Percentiles rank a stretch among this genome's conserved stretches.
phyloP scores from a whole-genome alignment of 2,797 vertebrate species.

The Falco cherrug region DNA sequence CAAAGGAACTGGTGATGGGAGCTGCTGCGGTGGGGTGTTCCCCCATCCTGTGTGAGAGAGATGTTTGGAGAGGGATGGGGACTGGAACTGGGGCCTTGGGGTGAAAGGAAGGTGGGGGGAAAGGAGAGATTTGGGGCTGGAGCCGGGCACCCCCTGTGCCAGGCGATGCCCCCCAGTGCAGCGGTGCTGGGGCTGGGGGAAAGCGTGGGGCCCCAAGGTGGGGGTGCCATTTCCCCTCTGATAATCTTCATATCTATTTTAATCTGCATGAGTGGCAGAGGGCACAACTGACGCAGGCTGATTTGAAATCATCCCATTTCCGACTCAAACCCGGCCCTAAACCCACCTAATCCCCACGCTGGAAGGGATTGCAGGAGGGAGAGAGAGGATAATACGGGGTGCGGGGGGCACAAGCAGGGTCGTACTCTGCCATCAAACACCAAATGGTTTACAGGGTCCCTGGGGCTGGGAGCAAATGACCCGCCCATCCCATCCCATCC shows the following conservation, averaged over 20 bases:
- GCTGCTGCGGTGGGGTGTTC: accelerated
- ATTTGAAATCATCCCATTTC: conserved; percentile 68
- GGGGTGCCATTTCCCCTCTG: neutral
- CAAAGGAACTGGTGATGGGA: accelerated
- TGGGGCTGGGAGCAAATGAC: neutral
- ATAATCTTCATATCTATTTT: conserved; percentile 61
- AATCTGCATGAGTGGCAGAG: conserved; percentile 45
- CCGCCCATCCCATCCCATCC: neutral
- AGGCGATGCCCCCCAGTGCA: neutral
- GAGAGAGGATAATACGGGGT: neutral
- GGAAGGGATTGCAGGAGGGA: conserved; percentile 1
- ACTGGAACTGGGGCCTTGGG: neutral
- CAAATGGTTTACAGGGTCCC: accelerated
- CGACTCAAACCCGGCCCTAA: conserved; percentile 56
- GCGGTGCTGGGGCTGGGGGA: neutral
- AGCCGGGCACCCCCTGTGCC: neutral
- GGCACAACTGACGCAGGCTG: conserved; percentile 48
- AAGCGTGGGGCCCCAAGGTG: neutral
- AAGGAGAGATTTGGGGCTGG: neutral
- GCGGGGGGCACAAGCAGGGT: neutral
- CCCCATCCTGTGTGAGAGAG: accelerated
- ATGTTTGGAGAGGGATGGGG: neutral
- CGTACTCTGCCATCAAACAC: neutral
- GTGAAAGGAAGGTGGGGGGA: neutral
- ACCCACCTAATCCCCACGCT: conserved; percentile 46